phyloP scores from a whole-genome alignment of 2,113 vertebrate genomes.

The Melospiza melodia region DNA sequence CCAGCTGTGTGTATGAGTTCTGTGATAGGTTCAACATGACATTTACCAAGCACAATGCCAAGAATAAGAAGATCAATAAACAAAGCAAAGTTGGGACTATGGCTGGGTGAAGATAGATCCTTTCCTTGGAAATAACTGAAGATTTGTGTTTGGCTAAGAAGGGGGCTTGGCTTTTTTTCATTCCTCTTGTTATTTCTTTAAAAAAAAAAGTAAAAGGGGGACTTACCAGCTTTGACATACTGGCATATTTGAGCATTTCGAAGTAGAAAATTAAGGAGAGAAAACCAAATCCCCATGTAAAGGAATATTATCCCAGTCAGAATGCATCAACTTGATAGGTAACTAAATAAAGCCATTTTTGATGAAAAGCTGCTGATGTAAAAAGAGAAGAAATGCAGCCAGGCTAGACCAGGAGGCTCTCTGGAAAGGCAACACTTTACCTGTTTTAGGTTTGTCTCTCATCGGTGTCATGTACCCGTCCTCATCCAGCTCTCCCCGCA shows the following conservation, averaged over 20 bases:
- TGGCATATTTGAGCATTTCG: background rate
- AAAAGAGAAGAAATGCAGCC: background rate
- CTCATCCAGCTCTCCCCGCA: conserved; percentile 84
- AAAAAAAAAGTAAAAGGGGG: background rate
- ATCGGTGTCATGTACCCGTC: conserved; percentile 94
- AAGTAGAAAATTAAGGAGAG: background rate
- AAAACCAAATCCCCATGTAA: background rate
- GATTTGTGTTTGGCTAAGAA: background rate
- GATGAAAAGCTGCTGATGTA: background rate
- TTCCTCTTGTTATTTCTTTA: background rate
- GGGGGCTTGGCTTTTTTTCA: background rate
- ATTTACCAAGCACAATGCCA: conserved; percentile 23
- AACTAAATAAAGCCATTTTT: background rate
- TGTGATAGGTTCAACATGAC: background rate
- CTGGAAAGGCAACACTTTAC: conserved; percentile 56
- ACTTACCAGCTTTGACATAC: background rate
- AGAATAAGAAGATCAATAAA: conserved; percentile 13
- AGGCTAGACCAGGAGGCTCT: background rate
- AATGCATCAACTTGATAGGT: background rate
- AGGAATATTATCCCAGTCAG: background rate
- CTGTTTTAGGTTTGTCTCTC: conserved; percentile 91
- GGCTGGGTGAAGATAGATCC: background rate
- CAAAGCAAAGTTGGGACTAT: background rate
- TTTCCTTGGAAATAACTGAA: background rate
- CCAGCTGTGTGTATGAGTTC: background rate